phyloP scores from a whole-genome alignment of 2,113 vertebrate species.

The Ammodytes dubius region DNA sequence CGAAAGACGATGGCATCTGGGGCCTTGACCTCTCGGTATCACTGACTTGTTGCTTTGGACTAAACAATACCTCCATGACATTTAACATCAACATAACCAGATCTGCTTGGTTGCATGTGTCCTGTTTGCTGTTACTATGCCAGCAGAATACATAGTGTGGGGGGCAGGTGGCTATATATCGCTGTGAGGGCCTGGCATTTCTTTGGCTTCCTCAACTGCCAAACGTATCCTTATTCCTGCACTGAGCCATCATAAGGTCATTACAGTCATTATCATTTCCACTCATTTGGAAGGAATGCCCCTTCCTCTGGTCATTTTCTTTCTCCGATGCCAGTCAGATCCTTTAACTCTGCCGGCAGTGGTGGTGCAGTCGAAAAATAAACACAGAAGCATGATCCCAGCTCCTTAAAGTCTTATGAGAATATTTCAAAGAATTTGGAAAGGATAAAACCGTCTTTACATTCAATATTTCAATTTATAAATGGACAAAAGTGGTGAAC shows the following conservation, averaged over 20 bases:
- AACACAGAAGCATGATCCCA: background rate
- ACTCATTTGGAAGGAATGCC: constrained; percentile 61
- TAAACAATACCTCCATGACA: constrained; percentile 41
- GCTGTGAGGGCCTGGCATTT: background rate
- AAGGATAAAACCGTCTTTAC: background rate
- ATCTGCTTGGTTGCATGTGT: background rate
- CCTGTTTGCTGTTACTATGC: constrained; percentile 7
- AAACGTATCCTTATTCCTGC: constrained; percentile 20
- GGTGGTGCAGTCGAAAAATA: background rate
- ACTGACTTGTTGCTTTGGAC: constrained; percentile 37
- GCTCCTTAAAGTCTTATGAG: background rate
- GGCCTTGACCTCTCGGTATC: background rate
- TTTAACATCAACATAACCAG: constrained; percentile 8
- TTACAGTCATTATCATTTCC: constrained; percentile 43
- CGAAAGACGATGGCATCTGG: background rate
- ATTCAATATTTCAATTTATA: background rate
- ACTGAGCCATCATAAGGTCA: constrained; percentile 22
- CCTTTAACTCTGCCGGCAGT: background rate
- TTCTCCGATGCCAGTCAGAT: background rate
- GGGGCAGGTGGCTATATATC: background rate
- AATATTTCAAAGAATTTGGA: background rate
- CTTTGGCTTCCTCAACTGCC: constrained; percentile 15
- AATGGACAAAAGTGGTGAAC: background rate
- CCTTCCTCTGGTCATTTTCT: constrained; percentile 4
- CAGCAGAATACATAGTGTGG: background rate